Base-by-base conservation (phyloP, 1,140 invertebrate species). In the Ectropis grisescens region DNA sequence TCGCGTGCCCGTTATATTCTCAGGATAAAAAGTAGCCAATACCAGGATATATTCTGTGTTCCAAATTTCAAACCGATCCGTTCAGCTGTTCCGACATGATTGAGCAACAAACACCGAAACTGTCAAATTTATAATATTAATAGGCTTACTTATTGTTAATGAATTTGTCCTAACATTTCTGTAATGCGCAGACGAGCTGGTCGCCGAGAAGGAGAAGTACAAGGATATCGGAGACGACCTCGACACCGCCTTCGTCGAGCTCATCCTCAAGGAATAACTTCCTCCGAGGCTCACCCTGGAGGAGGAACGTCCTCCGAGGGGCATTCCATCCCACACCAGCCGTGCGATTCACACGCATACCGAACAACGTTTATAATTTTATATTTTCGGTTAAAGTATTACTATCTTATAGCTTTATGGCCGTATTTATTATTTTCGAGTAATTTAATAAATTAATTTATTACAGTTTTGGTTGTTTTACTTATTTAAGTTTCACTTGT, bases 221-320 rank as follows among this genome's bases (percentile, higher is more conserved):
- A 99, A 98, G 88, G 91, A 94, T 81, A 98, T 99, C 85, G 97
- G 95, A 81, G 97, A 99, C 87, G 97, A 99, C 83, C 88, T 99
- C 88, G 97, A 99, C 85, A 91, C 91, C 69, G 97, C 97, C 57
- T 98, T 99, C 88, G 91, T 95, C 75, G 97, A 99, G 84, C 90
- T 99, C 82, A 97, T 97, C 85, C 82, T 84, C 67, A 84, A 84
- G 61, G 82, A 84, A 75, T 84, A 82, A 74, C 35, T n/a, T n/a
- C n/a, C n/a, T n/a, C n/a, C 42, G 13, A 6, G 4, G 24, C 24
- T 32, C 23, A 16, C 12, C 34, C 31, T 27, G 24, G 25, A 34
- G 31, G 26, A 34, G 30, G 28, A 33, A 7, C 26, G 2, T 19
- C 29, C 29, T 29, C 25, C 13, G 25, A 24, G 42, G 16, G 16